Conservation (phyloP, 2,888 invertebrate genomes). For the Cloeon dipterum region DNA sequence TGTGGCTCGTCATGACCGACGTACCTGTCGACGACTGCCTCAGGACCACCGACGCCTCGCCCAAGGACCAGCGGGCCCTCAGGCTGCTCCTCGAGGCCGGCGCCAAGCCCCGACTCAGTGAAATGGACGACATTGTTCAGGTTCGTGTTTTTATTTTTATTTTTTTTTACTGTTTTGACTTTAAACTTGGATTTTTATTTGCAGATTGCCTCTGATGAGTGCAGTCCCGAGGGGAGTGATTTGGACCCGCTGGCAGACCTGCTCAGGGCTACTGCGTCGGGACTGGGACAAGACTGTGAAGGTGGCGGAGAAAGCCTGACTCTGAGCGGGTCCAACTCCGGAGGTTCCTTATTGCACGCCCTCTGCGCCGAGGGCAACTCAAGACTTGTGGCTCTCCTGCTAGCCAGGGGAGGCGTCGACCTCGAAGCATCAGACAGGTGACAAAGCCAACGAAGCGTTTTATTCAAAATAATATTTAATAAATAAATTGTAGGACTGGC, state of each 20-base stretch:
- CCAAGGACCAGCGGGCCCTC: conserved; percentile 41
- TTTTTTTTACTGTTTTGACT: no score
- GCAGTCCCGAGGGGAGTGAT: conserved; percentile 6
- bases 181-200: no score
- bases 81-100: conserved; percentile 54
- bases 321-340: background rate
- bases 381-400: conserved; percentile 14
- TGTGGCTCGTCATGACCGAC: conserved; percentile 55
- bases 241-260: conserved; percentile 19
- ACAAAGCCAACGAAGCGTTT: no score
- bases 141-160: no score
- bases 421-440: conserved; percentile 33
- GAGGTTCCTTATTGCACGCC: conserved; percentile 33
- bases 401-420: conserved; percentile 10
- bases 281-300: conserved; percentile 10
- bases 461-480: no score
- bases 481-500: conserved; percentile 40
- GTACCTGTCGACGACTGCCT: conserved; percentile 32
- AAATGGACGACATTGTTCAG: background rate
- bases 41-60: conserved; percentile 3
- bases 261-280: conserved; percentile 23
- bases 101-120: conserved; percentile 25
- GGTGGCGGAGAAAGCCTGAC: conserved; percentile 2
- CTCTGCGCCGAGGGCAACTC: conserved; percentile 54
- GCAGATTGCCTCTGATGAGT: background rate